Conservation (phyloP, 2,113 vertebrate species). For the Chloropsis hardwickii region DNA sequence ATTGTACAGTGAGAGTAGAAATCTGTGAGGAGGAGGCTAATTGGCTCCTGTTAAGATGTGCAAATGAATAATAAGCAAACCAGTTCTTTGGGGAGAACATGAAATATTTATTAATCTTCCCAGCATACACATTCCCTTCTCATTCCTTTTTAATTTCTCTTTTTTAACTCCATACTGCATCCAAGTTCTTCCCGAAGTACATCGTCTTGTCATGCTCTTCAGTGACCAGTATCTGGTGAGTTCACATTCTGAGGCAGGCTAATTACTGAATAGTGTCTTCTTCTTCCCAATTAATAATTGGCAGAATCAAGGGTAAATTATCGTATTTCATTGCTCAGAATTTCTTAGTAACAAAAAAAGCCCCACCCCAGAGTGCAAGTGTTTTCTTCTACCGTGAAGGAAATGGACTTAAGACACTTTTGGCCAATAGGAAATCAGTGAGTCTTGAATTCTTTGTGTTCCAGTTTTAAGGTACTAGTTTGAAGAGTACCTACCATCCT, state of each 20-base stretch:
- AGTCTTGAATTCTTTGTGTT: background rate
- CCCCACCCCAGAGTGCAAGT: accelerated
- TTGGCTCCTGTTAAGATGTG: background rate
- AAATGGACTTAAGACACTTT: background rate
- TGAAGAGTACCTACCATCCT: background rate
- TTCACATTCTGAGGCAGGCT: background rate
- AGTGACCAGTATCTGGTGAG: background rate
- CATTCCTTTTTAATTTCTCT: too few species aligned
- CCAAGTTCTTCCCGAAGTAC: background rate
- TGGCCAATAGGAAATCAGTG: background rate
- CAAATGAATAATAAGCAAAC: background rate
- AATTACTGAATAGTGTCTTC: background rate
- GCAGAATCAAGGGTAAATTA: background rate
- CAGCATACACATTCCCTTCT: background rate
- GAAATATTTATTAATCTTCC: background rate
- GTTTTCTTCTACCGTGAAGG: background rate
- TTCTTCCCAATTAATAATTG: background rate
- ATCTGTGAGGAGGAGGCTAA: background rate
- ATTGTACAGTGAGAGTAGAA: background rate
- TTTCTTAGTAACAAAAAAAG: background rate
- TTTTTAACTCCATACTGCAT: background rate
- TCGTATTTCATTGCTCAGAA: background rate
- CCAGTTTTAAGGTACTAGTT: background rate
- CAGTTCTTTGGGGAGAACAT: background rate
- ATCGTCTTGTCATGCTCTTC: background rate